phyloP scores from a whole-genome alignment of 2,113 vertebrate genomes.

The Nettapus auritus region DNA sequence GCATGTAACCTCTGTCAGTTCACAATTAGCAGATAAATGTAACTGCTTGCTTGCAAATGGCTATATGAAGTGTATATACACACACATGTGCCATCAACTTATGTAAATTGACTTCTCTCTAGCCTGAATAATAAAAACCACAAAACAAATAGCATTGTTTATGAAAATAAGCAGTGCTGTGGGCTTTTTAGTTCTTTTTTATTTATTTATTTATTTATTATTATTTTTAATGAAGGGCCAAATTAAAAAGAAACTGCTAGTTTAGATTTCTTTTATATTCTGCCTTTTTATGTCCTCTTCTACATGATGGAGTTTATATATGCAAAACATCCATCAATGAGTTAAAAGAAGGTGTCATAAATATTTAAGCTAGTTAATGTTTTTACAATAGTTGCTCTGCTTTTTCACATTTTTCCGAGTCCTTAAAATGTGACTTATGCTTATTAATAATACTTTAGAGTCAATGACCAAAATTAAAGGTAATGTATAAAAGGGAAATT shows the following conservation, averaged over 20 bases:
- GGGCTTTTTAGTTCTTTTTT: background rate
- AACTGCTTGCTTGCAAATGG: conserved; percentile 45
- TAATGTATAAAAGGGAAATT: background rate
- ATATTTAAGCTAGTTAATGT: background rate
- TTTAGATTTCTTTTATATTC: background rate
- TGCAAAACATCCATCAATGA: background rate
- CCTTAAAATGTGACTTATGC: background rate
- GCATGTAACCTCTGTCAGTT: conserved; percentile 45
- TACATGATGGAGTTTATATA: background rate
- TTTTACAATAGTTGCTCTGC: background rate
- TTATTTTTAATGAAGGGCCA: background rate
- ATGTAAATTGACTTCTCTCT: conserved; percentile 15
- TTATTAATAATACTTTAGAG: background rate
- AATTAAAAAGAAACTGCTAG: background rate
- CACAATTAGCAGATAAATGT: conserved; percentile 51
- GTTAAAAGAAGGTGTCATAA: background rate
- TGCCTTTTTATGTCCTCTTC: background rate
- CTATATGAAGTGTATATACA: conserved; percentile 17
- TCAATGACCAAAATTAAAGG: background rate
- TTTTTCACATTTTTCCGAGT: background rate
- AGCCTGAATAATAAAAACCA: background rate
- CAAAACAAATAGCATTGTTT: background rate
- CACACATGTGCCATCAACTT: conserved; percentile 17
- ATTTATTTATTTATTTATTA: fast-evolving
- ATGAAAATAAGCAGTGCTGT: background rate